Conservation (phyloP, 2,113 vertebrate species). For the Danio rerio region GRCz12tu NC_133180.1:68055501-68056000, state of each 20-base stretch:
- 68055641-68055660: slow-evolving; percentile 43
- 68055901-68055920: too few relatives aligned
- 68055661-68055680: slow-evolving; percentile 11
- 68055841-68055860: not conserved
- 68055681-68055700: slow-evolving; percentile 1
- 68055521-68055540: slow-evolving; percentile 19
- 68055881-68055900: not conserved
- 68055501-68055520: slow-evolving; percentile 4
- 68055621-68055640: slow-evolving; percentile 51
- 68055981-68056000: too few relatives aligned
- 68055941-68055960: too few relatives aligned
- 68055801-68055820: not conserved
- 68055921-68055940: too few relatives aligned
- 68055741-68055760: not conserved
- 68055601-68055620: not conserved
- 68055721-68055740: not conserved
- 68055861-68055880: not conserved
- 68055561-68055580: not conserved
- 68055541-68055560: slow-evolving; percentile 3
- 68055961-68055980: too few relatives aligned
- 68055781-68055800: not conserved
- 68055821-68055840: not conserved
- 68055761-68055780: not conserved
- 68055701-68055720: not conserved
- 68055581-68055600: not conserved